Percentiles rank a stretch among this genome's conserved stretches.
These are phyloP conservation scores for Ischnura elegans DNA, from an alignment of 2,888 invertebrate genomes.

Conservation along the genomic window DNA sequence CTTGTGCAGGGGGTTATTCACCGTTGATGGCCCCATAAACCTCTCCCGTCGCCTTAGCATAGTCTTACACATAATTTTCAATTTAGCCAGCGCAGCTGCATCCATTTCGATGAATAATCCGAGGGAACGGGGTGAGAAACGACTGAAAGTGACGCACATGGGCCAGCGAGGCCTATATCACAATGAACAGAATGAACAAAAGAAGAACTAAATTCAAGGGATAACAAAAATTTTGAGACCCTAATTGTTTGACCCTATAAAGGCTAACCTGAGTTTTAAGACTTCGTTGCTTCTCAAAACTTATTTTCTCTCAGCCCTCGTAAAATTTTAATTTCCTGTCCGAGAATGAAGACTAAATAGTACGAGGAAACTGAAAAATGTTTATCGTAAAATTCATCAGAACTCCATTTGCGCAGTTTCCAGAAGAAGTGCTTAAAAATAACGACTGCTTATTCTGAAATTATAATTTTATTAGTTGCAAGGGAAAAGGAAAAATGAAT, in stretches of 20 bases:
- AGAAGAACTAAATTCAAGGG: neutral
- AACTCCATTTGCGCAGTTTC: no score
- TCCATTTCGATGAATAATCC: neutral
- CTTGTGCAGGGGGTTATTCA: neutral
- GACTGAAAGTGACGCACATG: neutral
- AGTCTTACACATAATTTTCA: constrained; percentile 2
- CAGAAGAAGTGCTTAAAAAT: no score
- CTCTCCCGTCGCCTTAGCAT: neutral
- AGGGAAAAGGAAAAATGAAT: no score
- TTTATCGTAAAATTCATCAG: neutral
- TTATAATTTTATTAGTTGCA: no score
- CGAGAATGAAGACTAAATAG: neutral
- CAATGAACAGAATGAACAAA: neutral
- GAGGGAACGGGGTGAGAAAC: neutral
- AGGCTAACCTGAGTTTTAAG: neutral
- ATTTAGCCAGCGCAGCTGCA: constrained; percentile 15
- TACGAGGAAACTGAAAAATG: neutral
- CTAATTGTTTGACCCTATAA: neutral
- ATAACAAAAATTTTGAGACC: neutral
- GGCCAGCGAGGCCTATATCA: neutral
- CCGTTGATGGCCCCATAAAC: neutral
- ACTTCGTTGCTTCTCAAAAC: neutral
- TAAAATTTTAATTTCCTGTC: neutral
- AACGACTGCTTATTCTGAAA: no score
- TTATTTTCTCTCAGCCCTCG: neutral